Evolutionary conservation across 2,113 vertebrate species (phyloP).

Genomic region (Columba livia): DNA sequence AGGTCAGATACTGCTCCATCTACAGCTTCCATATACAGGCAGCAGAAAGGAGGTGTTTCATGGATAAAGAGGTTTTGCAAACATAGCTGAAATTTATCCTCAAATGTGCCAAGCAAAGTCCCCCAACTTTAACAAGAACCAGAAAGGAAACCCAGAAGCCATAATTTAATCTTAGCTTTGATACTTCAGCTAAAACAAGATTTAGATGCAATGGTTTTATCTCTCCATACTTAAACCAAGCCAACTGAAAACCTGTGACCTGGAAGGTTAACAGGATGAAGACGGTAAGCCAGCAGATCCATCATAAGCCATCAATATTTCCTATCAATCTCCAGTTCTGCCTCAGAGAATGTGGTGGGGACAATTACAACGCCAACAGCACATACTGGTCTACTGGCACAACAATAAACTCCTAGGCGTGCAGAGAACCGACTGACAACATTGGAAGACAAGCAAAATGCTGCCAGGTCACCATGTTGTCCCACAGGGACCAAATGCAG

Average conservation of each 20-base stretch:
- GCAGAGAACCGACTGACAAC: neutral
- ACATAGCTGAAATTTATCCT: neutral
- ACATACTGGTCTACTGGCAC: neutral
- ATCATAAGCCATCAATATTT: neutral
- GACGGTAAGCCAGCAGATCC: neutral
- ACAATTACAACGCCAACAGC: neutral
- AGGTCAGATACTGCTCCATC: neutral
- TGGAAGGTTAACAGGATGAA: neutral
- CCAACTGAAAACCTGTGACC: neutral
- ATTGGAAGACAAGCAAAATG: neutral
- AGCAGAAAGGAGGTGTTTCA: neutral
- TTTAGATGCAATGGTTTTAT: neutral
- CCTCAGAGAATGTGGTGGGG: neutral
- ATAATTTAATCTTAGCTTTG: neutral
- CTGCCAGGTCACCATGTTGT: neutral
- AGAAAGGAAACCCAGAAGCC: neutral
- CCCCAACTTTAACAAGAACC: neutral
- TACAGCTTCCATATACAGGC: neutral
- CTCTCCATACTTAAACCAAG: neutral
- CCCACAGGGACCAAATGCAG: neutral
- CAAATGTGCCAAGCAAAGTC: rapidly evolving
- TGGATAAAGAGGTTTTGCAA: neutral
- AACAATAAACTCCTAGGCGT: rapidly evolving
- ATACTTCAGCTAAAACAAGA: neutral
- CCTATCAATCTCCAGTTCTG: neutral